Base-by-base conservation (phyloP, 2,888 invertebrate species). In the Lasioglossum vierecki region DNA sequence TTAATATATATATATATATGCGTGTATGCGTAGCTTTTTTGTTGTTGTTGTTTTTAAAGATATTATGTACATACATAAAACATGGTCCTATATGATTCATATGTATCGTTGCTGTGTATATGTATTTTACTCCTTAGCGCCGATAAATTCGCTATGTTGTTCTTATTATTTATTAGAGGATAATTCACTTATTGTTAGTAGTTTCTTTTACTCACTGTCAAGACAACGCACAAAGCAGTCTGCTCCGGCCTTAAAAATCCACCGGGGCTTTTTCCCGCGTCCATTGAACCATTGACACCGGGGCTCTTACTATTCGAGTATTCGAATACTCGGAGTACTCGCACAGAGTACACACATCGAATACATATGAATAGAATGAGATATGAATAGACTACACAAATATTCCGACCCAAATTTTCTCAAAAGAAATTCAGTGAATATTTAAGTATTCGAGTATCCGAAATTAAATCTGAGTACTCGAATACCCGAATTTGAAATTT, bases 1-100 rank as follows among this genome's bases (percentile, higher is more conserved):
- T 49, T 75, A 26, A 80, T 74, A 77, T 44, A 44, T 49, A 68
- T 70, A 80, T 74, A 77, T 44, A 44, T 49, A 68, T 70, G 26
- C 53, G 35, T 85, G 79, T 82, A 79, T 39, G 35, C 9, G 68
- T 68, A 63, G 63, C 26, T 26, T 87, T 87, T 85, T 39, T 26
- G 84, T 86, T 88, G 86, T 88, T 85, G 30, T 87, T 82, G 86
- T 88, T 85, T 15, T 87, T 82, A 88, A 75, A 82, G 83, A 88
- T 90, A 89, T 63, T 94, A 93, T 93, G 89, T 93, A 93, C 91
- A 93, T 91, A 93, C 91, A 88, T 88, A 89, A 91, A 93, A 92
- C 88, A 92, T 94, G 94, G 94, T 94, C 93, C 93, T 94, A 93
- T 93, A 91, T 91, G 87, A 91, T 93, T 93, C 92, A 93, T 94